Evolutionary conservation across 2,797 vertebrate species (phyloP), one percentile per base, ranked within the genome.

Genomic region (Ciconia nigra): DNA sequence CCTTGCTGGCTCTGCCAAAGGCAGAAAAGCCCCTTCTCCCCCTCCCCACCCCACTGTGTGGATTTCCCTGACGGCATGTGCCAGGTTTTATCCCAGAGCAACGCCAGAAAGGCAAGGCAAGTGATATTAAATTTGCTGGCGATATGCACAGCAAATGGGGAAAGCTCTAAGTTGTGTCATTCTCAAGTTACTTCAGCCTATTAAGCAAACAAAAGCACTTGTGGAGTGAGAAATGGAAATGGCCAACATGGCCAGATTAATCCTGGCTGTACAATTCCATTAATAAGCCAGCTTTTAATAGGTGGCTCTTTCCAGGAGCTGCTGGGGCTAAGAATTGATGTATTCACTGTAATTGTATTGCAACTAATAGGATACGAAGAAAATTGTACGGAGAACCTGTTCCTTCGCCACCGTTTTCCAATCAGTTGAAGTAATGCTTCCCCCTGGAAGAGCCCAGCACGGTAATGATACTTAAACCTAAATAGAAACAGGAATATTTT

Each of bases 151-250:
- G 97, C 97, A 97, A 97, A 97, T 91, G 98, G 97, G 96, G 96
- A 95, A 94, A 91, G 97, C 97, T 96, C 94, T 87, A 90, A 98
- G 97, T 98, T 98, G 98, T 98, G 97, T 96, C 97, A 88, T 98
- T 98, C 97, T 97, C 97, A 96, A 98, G 97, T 98, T 97, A 97
- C 98, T 98, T 98, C 97, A 98, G 97, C 97, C 98, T 97, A 98
- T 98, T 98, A 98, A 98, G 97, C 97, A 98, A 98, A 98, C 98
- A 98, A 98, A 98, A 98, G 98, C 97, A 98, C 97, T 98, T 97
- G 98, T 96, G 96, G 98, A 98, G 98, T 98, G 98, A 98, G 98
- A 98, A 98, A 98, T 98, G 98, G 97, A 98, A 98, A 98, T 98
- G 97, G 97, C 96, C 97, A 89, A 86, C 1, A 18, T 82, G n/a